Percentiles rank a stretch among this genome's conserved stretches.
Evolutionary conservation across 2,113 vertebrate genomes (phyloP).

Genomic region (Spheniscus mendiculus): DNA sequence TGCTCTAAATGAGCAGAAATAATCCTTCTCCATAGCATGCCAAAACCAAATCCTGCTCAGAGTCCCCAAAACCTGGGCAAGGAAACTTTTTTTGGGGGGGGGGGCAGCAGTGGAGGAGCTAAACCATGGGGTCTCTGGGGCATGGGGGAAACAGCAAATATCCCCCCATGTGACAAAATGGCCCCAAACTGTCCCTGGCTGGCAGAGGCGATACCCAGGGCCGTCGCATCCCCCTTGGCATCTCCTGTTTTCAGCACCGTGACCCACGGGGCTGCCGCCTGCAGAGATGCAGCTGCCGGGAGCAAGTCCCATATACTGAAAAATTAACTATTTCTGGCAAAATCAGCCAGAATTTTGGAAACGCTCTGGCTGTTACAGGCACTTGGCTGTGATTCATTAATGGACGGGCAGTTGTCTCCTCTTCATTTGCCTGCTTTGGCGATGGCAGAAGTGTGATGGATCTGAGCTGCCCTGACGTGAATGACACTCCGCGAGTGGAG

Average conservation of each 20-base stretch:
- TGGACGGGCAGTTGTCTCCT: rapidly evolving
- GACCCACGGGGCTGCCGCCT: neutral
- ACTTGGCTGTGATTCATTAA: neutral
- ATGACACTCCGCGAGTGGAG: rapidly evolving
- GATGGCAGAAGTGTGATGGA: neutral
- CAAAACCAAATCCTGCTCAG: neutral
- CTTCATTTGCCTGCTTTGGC: neutral
- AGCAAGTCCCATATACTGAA: rapidly evolving
- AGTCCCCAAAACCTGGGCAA: neutral
- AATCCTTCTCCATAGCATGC: neutral
- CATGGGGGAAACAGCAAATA: neutral
- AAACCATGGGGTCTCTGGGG: neutral
- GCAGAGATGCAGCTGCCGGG: neutral
- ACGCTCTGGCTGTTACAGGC: rapidly evolving
- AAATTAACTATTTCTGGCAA: neutral
- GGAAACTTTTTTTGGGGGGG: neutral
- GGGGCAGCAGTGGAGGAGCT: too few relatives aligned
- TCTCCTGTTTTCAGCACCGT: neutral
- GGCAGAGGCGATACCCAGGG: neutral
- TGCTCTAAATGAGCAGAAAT: neutral
- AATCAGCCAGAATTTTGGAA: neutral
- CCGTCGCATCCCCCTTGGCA: rapidly evolving
- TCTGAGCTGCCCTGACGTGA: neutral
- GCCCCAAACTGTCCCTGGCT: neutral
- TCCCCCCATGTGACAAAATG: rapidly evolving